Conservation (phyloP, 1,140 invertebrate genomes). For the Brachionus rubens region DNA sequence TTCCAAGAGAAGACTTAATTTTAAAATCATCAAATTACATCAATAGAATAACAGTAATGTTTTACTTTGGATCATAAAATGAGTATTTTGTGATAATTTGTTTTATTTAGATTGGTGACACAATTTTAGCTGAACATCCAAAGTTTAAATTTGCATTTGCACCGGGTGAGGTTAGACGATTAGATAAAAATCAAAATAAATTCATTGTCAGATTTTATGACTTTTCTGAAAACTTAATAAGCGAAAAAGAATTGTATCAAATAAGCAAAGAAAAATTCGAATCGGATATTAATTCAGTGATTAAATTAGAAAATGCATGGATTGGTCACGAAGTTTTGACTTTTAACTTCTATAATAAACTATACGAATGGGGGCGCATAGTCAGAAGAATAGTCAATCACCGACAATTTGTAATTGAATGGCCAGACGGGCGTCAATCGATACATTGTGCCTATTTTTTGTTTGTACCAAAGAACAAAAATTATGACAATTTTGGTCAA, state of each 20-base stretch:
- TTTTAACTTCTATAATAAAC: neutral
- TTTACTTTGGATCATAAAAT: conserved; percentile 50
- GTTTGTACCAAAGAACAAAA: conserved; percentile 48
- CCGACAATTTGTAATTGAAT: conserved; percentile 49
- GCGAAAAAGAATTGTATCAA: neutral
- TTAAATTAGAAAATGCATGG: neutral
- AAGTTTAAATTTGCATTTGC: conserved; percentile 41
- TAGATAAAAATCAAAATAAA: conserved; percentile 15
- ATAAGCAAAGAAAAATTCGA: conserved; percentile 10
- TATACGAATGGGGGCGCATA: conserved; percentile 49
- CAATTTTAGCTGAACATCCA: conserved; percentile 20
- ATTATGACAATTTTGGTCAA: neutral
- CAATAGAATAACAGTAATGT: neutral
- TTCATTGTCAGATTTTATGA: conserved; percentile 35
- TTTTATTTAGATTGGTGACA: conserved; percentile 5
- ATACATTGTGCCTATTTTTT: conserved; percentile 51
- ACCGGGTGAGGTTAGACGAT: conserved; percentile 1
- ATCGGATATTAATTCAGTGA: neutral
- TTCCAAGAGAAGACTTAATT: conserved; percentile 30
- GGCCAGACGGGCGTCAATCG: conserved; percentile 49
- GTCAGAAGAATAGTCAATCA: conserved; percentile 48
- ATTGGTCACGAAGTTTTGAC: conserved; percentile 14
- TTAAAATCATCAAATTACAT: neutral
- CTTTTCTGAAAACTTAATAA: neutral
- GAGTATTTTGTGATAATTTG: conserved; percentile 32